Percentiles rank a stretch among this genome's conserved stretches.
phyloP scores from a whole-genome alignment of 2,888 invertebrate species.

The Apodemia mormo region DNA sequence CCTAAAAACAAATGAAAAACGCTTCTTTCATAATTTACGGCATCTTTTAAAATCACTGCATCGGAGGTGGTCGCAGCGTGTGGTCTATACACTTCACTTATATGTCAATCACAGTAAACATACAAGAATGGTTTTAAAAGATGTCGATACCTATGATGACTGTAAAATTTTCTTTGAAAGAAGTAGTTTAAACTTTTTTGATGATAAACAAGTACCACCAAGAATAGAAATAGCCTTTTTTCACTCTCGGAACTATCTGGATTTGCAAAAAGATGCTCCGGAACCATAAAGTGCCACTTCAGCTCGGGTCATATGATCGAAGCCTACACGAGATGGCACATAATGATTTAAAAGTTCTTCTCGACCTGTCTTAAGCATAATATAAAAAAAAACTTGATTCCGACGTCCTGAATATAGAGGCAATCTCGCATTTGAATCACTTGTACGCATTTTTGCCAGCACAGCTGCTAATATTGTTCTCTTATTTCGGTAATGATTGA shows the following conservation, averaged over 20 bases:
- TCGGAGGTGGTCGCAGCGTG: constrained; percentile 21
- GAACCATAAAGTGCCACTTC: constrained; percentile 6
- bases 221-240: constrained; percentile 20
- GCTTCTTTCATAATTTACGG: too few species aligned
- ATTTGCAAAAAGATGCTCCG: constrained; percentile 7
- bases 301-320: constrained; percentile 14
- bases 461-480: constrained; percentile 12
- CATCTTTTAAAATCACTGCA: constrained; percentile 16
- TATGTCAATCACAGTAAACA: constrained; percentile 2
- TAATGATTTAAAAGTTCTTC: constrained; percentile 9
- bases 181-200: constrained; percentile 20
- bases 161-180: background rate
- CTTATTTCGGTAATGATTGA: background rate
- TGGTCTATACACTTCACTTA: constrained; percentile 2
- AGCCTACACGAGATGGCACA: constrained; percentile 17
- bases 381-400: constrained; percentile 10
- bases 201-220: constrained; percentile 16
- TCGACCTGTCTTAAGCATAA: background rate
- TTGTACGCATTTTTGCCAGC: constrained; percentile 7
- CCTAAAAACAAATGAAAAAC: too few species aligned
- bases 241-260: background rate
- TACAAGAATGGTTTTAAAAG: constrained; percentile 9
- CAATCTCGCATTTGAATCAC: constrained; percentile 9
- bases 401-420: constrained; percentile 2
- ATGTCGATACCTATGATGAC: constrained; percentile 10